These are phyloP conservation scores for Nothoprocta perdicaria DNA, from an alignment of 2,113 vertebrate genomes.

Conservation along the genomic window DNA sequence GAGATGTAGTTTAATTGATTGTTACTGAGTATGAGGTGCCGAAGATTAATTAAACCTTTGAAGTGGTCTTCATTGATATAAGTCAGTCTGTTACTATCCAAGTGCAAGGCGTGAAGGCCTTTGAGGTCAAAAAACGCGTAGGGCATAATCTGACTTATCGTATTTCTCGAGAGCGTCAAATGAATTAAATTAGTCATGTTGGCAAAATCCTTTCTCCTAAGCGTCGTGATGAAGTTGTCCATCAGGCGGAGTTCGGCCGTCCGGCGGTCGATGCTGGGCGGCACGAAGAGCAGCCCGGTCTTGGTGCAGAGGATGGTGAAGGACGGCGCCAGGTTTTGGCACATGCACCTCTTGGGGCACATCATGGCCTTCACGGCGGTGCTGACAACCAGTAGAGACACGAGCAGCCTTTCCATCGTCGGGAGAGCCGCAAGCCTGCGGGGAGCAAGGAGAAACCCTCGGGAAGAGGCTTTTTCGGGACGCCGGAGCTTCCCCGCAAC, in stretches of 20 bases:
- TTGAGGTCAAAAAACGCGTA: constrained; percentile 90
- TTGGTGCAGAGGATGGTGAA: constrained; percentile 94
- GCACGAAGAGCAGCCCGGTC: constrained; percentile 94
- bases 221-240: constrained; percentile 93
- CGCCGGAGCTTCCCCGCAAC: too few species aligned
- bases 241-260: constrained; percentile 92
- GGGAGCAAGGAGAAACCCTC: not conserved
- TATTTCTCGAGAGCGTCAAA: constrained; percentile 89
- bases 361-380: constrained; percentile 78
- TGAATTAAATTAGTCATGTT: constrained; percentile 95
- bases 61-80: constrained; percentile 87
- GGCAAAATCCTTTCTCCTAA: constrained; percentile 87
- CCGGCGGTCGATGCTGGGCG: constrained; percentile 87
- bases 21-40: constrained; percentile 92
- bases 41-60: constrained; percentile 87
- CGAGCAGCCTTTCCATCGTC: constrained; percentile 85
- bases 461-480: too few species aligned
- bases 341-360: constrained; percentile 93
- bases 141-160: constrained; percentile 93
- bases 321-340: constrained; percentile 91
- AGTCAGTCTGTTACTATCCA: constrained; percentile 92
- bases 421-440: constrained; percentile 11
- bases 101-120: constrained; percentile 89
- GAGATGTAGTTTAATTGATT: constrained; percentile 91
- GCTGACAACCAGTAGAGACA: constrained; percentile 83